These are phyloP conservation scores for Gymnorhina tibicen DNA, from an alignment of 2,113 vertebrate species.

Conservation along the genomic window DNA sequence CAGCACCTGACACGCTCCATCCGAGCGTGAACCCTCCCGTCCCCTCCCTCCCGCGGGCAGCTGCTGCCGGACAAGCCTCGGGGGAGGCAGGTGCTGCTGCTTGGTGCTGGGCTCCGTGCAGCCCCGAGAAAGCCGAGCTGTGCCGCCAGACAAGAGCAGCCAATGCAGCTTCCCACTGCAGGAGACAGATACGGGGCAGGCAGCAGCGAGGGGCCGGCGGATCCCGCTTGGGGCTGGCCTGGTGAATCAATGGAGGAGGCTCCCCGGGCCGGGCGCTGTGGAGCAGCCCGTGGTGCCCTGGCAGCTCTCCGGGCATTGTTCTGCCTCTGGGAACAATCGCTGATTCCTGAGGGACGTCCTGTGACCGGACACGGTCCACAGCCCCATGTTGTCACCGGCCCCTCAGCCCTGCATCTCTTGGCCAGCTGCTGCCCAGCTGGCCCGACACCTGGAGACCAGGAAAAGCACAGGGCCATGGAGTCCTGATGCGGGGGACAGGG, in stretches of 20 bases:
- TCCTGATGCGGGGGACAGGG: background rate
- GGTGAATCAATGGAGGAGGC: background rate
- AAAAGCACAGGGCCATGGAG: accelerated
- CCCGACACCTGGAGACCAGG: background rate
- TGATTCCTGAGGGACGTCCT: background rate
- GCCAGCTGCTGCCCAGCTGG: background rate
- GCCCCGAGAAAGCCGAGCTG: accelerated
- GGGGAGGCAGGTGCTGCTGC: background rate
- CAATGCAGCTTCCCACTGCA: accelerated
- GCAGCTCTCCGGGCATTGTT: constrained; percentile 50
- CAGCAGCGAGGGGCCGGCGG: accelerated
- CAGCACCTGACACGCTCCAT: background rate
- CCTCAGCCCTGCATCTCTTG: background rate
- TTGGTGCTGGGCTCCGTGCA: background rate
- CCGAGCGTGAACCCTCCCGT: background rate
- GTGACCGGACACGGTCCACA: constrained; percentile 11
- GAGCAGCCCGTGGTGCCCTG: constrained; percentile 30
- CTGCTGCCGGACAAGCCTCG: background rate
- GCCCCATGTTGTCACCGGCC: background rate
- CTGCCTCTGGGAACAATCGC: background rate
- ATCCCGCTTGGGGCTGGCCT: accelerated
- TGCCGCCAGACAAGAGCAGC: background rate
- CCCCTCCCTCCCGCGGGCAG: background rate
- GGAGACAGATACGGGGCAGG: background rate
- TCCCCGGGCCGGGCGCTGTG: background rate